phyloP scores from a whole-genome alignment of 2,888 invertebrate genomes.

The Papilio elwesi region DNA sequence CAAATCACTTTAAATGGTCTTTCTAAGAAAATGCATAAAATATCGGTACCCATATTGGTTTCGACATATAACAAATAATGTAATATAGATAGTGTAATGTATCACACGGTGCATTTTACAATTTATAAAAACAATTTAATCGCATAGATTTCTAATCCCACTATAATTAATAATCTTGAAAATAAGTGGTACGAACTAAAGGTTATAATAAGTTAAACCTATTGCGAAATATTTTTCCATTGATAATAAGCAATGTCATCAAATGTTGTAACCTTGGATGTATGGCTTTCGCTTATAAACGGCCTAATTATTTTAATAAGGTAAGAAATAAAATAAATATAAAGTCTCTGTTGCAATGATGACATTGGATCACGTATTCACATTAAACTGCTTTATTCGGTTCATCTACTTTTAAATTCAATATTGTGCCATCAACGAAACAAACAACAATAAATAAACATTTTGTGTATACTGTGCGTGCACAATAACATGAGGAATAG shows the following conservation, averaged over 20 bases:
- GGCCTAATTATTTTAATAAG: slow-evolving; percentile 32
- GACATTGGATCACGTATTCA: slow-evolving; percentile 4
- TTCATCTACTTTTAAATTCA: not conserved
- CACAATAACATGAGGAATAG: too few species aligned
- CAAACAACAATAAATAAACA: not conserved
- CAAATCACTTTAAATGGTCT: too few species aligned
- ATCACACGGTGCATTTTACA: too few species aligned
- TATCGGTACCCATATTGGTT: too few species aligned
- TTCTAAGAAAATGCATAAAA: too few species aligned
- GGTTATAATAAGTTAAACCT: slow-evolving; percentile 8
- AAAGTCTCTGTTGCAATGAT: slow-evolving; percentile 12
- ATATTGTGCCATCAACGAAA: not conserved
- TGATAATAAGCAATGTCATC: slow-evolving; percentile 23
- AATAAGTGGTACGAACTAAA: not conserved
- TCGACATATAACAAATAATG: too few species aligned
- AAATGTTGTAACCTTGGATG: slow-evolving; percentile 17
- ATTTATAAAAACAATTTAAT: too few species aligned
- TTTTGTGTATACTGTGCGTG: not conserved
- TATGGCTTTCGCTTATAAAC: slow-evolving; percentile 30
- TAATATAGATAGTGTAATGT: too few species aligned
- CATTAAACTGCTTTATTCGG: not conserved
- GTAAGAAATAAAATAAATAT: slow-evolving; percentile 22
- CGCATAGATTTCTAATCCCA: too few species aligned
- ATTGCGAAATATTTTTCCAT: slow-evolving; percentile 22
- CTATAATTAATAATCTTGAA: not conserved